Conservation (phyloP, 2,888 invertebrate species). For the Volucella inflata region DNA sequence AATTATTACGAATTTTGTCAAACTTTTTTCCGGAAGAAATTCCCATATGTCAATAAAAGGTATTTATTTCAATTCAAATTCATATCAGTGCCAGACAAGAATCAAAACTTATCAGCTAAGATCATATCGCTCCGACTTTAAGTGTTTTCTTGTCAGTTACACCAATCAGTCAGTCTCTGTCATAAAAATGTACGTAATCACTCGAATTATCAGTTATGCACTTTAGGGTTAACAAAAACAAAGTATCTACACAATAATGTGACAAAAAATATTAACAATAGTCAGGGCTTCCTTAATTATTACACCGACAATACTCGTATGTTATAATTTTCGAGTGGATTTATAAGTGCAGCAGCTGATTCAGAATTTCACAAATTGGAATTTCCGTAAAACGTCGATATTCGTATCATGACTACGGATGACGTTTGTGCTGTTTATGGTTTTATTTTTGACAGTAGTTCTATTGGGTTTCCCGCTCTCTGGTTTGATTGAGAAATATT, state of each 20-base stretch:
- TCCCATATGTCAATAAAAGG: too few relatives aligned
- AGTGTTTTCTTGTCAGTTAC: constrained; percentile 21
- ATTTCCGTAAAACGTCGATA: constrained; percentile 46
- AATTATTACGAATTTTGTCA: too few relatives aligned
- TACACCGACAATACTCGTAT: constrained; percentile 54
- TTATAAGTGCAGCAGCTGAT: constrained; percentile 42
- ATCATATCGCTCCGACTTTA: background rate
- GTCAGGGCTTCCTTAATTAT: constrained; percentile 36
- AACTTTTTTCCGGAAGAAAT: too few relatives aligned
- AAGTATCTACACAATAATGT: constrained; percentile 1
- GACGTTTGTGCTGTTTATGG: constrained; percentile 16
- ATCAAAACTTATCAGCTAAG: too few relatives aligned
- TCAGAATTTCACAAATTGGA: constrained; percentile 42
- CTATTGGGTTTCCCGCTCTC: constrained; percentile 16
- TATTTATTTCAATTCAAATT: too few relatives aligned
- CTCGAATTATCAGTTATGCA: constrained; percentile 24
- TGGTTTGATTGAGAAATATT: constrained; percentile 5
- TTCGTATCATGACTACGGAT: constrained; percentile 22
- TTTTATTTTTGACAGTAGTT: constrained; percentile 15
- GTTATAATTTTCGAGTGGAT: constrained; percentile 35
- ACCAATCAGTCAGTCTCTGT: constrained; percentile 8
- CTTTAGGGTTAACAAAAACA: background rate
- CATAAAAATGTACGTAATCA: constrained; percentile 9
- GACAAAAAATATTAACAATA: constrained; percentile 17
- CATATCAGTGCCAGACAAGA: too few relatives aligned